Conservation (phyloP, 2,113 vertebrate genomes). For the Litocranius walleri region DNA sequence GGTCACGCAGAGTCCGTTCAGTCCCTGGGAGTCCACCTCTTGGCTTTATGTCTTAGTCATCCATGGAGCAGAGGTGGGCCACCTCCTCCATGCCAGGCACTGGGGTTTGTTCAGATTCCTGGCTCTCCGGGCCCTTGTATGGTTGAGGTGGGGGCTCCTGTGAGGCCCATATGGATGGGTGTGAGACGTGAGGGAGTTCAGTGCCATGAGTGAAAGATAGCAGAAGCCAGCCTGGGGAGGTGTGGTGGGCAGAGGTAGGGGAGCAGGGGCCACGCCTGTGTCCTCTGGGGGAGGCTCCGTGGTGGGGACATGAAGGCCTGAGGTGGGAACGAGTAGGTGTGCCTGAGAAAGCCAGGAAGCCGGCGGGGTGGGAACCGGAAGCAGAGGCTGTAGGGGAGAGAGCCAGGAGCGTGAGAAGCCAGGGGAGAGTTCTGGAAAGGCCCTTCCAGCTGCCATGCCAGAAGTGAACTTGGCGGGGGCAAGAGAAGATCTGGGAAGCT, state of each 20-base stretch:
- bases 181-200: neutral
- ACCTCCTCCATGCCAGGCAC: neutral
- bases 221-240: neutral
- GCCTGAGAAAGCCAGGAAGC: neutral
- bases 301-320: neutral
- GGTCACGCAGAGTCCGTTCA: neutral
- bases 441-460: neutral
- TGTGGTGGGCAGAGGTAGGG: neutral
- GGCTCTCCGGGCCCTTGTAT: rapidly evolving
- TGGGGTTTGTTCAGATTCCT: neutral
- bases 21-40: rapidly evolving
- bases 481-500: neutral
- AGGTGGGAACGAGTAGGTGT: neutral
- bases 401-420: neutral
- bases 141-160: too few relatives aligned
- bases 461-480: neutral
- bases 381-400: neutral
- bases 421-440: neutral
- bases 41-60: neutral
- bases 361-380: rapidly evolving
- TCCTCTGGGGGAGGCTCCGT: neutral
- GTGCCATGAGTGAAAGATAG: neutral
- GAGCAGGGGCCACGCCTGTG: neutral
- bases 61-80: neutral
- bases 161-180: neutral